Conservation (phyloP, 2,113 vertebrate species). For the Crypturellus undulatus region DNA sequence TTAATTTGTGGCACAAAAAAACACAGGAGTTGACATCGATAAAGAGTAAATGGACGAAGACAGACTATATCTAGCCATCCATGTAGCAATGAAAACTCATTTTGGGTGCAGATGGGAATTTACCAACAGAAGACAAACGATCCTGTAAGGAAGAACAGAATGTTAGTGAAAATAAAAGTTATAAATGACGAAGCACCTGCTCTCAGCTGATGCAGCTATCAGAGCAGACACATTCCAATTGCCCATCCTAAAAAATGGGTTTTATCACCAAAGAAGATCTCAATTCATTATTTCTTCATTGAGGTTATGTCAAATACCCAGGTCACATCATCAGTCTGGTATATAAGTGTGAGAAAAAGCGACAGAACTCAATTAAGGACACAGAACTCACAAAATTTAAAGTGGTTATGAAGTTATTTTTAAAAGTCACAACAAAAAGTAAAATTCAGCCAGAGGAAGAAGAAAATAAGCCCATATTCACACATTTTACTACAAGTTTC, state of each 20-base stretch:
- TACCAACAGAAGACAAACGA: slow-evolving; percentile 64
- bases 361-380: background rate
- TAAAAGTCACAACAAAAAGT: slow-evolving; percentile 30
- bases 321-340: slow-evolving; percentile 35
- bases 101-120: slow-evolving; percentile 65
- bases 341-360: background rate
- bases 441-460: slow-evolving; percentile 16
- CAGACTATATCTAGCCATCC: slow-evolving; percentile 34
- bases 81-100: slow-evolving; percentile 60
- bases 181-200: slow-evolving; percentile 59
- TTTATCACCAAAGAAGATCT: slow-evolving; percentile 57
- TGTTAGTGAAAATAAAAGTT: slow-evolving; percentile 67
- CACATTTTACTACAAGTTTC: background rate
- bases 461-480: background rate
- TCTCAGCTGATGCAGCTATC: slow-evolving; percentile 55
- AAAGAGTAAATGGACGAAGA: slow-evolving; percentile 49
- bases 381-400: slow-evolving; percentile 13
- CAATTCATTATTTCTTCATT: slow-evolving; percentile 66
- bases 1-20: slow-evolving; percentile 47
- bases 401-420: slow-evolving; percentile 20
- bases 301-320: slow-evolving; percentile 61
- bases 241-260: slow-evolving; percentile 57
- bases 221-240: slow-evolving; percentile 38
- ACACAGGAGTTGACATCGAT: background rate
- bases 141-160: slow-evolving; percentile 37